Conservation (phyloP, 2,888 invertebrate species). For the Xylota sylvarum region DNA sequence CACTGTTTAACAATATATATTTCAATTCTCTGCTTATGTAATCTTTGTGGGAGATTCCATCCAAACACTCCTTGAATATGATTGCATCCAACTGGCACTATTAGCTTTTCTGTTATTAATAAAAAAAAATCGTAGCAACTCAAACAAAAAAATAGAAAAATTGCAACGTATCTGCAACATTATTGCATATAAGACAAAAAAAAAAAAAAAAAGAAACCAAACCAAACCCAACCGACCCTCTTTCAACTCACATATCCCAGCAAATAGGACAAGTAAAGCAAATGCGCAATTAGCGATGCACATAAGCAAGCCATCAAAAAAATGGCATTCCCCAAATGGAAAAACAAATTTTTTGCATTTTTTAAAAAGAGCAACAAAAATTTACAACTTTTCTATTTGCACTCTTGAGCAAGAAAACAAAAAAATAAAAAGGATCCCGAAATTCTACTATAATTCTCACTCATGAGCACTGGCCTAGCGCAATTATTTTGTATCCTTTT, state of each 20-base stretch:
- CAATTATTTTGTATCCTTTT: constrained; percentile 60
- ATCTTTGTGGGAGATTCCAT: constrained; percentile 8
- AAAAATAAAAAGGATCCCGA: constrained; percentile 35
- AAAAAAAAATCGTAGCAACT: constrained; percentile 35
- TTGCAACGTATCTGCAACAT: constrained; percentile 60
- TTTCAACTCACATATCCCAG: constrained; percentile 44
- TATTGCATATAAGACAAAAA: constrained; percentile 55
- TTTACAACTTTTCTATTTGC: constrained; percentile 75
- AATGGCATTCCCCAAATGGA: constrained; percentile 14
- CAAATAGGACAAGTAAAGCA: constrained; percentile 77
- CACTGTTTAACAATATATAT: background rate
- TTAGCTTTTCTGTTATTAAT: constrained; percentile 48
- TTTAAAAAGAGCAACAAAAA: constrained; percentile 44
- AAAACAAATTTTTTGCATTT: constrained; percentile 51
- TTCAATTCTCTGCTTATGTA: constrained; percentile 29
- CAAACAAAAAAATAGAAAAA: constrained; percentile 45
- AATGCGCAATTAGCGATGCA: constrained; percentile 75
- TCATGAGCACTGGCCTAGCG: constrained; percentile 57
- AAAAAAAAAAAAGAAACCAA: no score
- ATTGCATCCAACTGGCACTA: constrained; percentile 35
- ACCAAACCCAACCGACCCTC: constrained; percentile 35
- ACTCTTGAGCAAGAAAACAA: constrained; percentile 54
- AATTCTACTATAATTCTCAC: constrained; percentile 65
- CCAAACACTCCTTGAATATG: constrained; percentile 29
- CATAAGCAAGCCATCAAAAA: constrained; percentile 52